Base-by-base conservation (phyloP, 2,113 vertebrate genomes). In the Octodon degus region DNA sequence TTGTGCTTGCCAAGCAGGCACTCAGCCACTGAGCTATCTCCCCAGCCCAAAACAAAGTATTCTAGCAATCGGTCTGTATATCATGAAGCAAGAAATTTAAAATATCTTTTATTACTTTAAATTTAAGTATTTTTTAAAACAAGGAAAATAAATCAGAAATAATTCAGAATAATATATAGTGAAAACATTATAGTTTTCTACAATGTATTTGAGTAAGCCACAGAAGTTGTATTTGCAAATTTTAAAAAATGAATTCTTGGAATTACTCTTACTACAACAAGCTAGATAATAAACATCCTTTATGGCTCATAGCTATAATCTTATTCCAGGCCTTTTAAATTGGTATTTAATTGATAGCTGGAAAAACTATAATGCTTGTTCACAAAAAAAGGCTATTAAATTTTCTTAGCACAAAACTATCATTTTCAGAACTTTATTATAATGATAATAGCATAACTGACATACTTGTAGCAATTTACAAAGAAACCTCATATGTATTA, bases 361-460 rank as follows among this genome's bases (percentile, higher is more conserved):
- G 37, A 32, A 92, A 8, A 86, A 86, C 62, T 62, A 70, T 25
- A 86, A 5, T 67, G 30, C 60, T 90, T 85, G 12, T 11, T 37
- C 55, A 95, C 86, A 43, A 30, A 87, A 74, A 94, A 92, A 89
- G 84, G 7, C 25, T 68, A 88, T 62, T 25, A 76, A 43, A 87
- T 88, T 85, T 95, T 94, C 68, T 96, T 58, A 62, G 60, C 7
- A 76, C 62, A 94, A 97, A 96, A 91, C 30, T 24, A 93, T 77
- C 32, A 24, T 92, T 96, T 82, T 32, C 93, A 72, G 79, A 81
- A 81, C 32, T 79, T 81, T 70, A 53, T 81, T 70, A 53, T 82
- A 91, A 68, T 93, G 93, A 72, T 63, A 62, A 72, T 50, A 92
- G 85, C 50, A 86, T 7, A 86, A 60, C 19, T 55, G 27, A 82